phyloP scores from a whole-genome alignment of 2,113 vertebrate genomes.

The Lagopus muta region DNA sequence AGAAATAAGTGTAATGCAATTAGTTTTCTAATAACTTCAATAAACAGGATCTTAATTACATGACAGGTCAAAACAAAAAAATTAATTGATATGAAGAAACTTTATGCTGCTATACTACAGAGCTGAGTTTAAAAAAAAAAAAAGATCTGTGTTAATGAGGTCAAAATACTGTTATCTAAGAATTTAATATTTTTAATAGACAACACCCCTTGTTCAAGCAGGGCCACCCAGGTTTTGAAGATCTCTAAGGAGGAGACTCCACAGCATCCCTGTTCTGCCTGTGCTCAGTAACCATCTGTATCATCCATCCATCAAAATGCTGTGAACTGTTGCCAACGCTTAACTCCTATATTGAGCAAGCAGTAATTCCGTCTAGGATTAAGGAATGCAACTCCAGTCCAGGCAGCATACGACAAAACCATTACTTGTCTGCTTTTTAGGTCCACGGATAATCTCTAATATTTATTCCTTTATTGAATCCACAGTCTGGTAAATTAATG shows the following conservation, averaged over 20 bases:
- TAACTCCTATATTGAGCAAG: neutral
- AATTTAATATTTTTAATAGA: constrained; percentile 65
- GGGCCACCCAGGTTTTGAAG: neutral
- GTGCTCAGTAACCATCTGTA: neutral
- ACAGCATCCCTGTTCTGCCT: neutral
- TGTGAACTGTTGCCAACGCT: neutral
- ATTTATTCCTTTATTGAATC: constrained; percentile 28
- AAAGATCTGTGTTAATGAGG: constrained; percentile 69
- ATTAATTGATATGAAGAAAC: constrained; percentile 59
- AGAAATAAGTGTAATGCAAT: constrained; percentile 78
- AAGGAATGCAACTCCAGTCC: neutral
- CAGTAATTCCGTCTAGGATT: neutral
- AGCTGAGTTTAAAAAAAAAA: constrained; percentile 65
- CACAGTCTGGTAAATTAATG: constrained; percentile 24
- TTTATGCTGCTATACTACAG: constrained; percentile 23
- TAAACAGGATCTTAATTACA: constrained; percentile 75
- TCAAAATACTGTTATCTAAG: constrained; percentile 68
- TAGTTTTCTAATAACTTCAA: constrained; percentile 74
- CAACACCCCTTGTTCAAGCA: neutral
- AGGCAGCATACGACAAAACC: neutral
- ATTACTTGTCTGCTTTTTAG: neutral
- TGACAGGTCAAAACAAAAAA: constrained; percentile 60
- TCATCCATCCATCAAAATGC: neutral
- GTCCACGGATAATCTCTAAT: neutral
- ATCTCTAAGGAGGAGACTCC: neutral